These are phyloP conservation scores for Enteromius radiatus DNA, from an alignment of 2,797 vertebrate species.

Conservation along the genomic window DNA sequence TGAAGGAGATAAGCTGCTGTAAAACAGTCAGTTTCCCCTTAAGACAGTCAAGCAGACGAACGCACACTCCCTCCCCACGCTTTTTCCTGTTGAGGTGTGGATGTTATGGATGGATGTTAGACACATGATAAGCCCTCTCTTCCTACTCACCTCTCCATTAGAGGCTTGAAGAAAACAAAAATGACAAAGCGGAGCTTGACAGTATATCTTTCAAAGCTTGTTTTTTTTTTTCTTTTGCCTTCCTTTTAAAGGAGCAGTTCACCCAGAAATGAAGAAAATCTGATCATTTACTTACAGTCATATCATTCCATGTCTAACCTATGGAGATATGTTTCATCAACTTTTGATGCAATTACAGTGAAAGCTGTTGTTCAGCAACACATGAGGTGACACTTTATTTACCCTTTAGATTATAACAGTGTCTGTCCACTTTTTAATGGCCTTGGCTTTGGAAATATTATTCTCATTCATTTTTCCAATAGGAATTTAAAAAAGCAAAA, in stretches of 20 bases:
- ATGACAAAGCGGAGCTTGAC: constrained; percentile 4
- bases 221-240: background rate
- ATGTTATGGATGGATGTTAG: constrained; percentile 50
- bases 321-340: background rate
- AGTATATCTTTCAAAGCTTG: constrained; percentile 3
- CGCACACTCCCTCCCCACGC: constrained; percentile 21
- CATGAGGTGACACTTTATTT: background rate
- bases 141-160: constrained; percentile 41
- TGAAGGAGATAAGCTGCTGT: constrained; percentile 45
- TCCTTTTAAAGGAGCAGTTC: constrained; percentile 15
- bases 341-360: background rate
- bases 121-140: constrained; percentile 42
- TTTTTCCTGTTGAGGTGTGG: constrained; percentile 51
- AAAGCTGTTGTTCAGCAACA: background rate
- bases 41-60: constrained; percentile 32
- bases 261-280: background rate
- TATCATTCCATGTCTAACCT: background rate
- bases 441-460: background rate
- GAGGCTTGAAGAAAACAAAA: constrained; percentile 23
- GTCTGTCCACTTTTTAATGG: background rate
- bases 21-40: constrained; percentile 50
- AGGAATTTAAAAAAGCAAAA: background rate
- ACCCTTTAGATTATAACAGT: background rate
- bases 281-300: background rate
- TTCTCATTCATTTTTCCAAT: background rate